Evolutionary conservation across 2,797 vertebrate genomes (phyloP), one percentile per base, ranked within the genome.

Genomic region (Acanthurus leucopareius): DNA sequence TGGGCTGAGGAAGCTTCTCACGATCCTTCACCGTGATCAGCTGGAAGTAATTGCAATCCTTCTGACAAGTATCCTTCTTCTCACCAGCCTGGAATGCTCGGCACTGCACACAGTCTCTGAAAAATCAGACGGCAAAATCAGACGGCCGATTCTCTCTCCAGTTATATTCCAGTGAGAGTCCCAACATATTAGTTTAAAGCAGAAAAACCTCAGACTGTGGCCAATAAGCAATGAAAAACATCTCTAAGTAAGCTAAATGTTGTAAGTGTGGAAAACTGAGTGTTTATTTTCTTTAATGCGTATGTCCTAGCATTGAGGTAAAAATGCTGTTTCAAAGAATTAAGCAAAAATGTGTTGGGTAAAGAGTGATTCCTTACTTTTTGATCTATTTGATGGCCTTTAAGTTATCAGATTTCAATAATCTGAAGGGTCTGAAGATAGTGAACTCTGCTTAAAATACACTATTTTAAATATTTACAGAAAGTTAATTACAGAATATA

Each of bases 101-200:
- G 82, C 98, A 99, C 84, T 98, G 96, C 77, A 99, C 96, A 0
- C 98, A 99, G 59, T 98, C 97, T 89, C 98, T 99, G 93, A 0
- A 70, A 14, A 38, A 6, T 2, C 28, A 32, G 28, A 32, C 28
- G 28, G 28, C 28, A 32, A 32, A 32, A 32, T 32, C 0, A 32
- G 28, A 32, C 4, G 28, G 5, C 28, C 28, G 4, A 32, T 32
- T 32, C 5, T 32, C 28, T 32, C 3, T 32, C 28, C 28, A 32
- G 28, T 5, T 32, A 5, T 5, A 32, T 32, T 32, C 28, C 28
- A 32, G 5, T n/a, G 10, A 22, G 49, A 32, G 28, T 32, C 28
- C 28, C 28, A 32, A 32, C 28, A 32, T 32, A 32, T 32, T 32
- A 32, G 28, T 32, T 32, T 32, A 32, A 32, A 32, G 28, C 28